Conservation (phyloP, 2,113 vertebrate species). For the Charadrius vociferus region DNA sequence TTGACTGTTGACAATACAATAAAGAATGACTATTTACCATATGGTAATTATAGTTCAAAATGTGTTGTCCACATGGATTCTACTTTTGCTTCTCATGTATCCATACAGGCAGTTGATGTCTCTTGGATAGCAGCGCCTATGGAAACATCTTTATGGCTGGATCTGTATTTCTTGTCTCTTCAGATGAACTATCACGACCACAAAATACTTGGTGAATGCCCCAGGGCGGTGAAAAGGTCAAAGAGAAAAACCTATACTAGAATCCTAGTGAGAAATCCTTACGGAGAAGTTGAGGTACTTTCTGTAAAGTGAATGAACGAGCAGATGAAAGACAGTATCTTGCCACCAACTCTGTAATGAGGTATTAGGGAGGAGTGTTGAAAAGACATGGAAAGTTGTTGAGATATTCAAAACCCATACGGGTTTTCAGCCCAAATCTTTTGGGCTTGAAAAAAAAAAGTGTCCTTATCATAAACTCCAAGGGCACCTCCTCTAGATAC, state of each 20-base stretch:
- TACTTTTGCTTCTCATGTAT: not conserved
- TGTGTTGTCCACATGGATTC: constrained; percentile 52
- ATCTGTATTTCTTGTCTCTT: not conserved
- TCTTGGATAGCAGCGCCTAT: not conserved
- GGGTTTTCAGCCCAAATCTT: too few relatives aligned
- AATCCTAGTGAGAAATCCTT: constrained; percentile 11
- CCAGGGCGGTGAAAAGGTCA: not conserved
- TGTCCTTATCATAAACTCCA: not conserved
- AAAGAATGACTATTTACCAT: constrained; percentile 52
- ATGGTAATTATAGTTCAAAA: constrained; percentile 56
- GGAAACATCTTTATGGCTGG: not conserved
- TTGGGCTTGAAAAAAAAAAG: not conserved
- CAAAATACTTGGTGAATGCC: not conserved
- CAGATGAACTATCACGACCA: not conserved
- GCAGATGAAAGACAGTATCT: constrained; percentile 49
- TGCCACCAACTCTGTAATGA: constrained; percentile 29
- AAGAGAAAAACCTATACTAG: not conserved
- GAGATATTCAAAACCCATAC: constrained; percentile 31
- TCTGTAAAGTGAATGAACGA: not conserved
- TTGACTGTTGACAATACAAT: constrained; percentile 48
- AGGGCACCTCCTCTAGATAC: not conserved
- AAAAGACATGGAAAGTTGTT: constrained; percentile 16
- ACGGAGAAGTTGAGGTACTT: not conserved
- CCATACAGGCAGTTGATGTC: not conserved
- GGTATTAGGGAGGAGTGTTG: constrained; percentile 37